Percentiles rank a stretch among this genome's conserved stretches.
Conservation (phyloP, 2,888 invertebrate species). For the Brachypterus glaber region DNA sequence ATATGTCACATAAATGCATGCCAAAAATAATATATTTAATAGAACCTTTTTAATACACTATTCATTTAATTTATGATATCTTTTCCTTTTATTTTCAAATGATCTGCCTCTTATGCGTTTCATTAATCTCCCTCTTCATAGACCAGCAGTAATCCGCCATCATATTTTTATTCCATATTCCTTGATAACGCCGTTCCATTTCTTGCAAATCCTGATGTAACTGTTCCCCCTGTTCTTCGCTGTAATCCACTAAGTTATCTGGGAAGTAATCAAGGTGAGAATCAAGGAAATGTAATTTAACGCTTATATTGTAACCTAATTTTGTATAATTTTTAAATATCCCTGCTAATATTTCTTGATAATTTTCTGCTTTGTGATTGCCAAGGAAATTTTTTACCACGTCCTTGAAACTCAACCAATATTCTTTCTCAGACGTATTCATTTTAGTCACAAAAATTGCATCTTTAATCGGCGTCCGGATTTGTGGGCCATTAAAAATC, state of each 20-base stretch:
- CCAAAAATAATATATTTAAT: too few species aligned
- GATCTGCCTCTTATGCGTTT: too few species aligned
- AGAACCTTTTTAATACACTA: too few species aligned
- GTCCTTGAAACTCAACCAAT: background rate
- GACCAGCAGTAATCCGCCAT: constrained; percentile 32
- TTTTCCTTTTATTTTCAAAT: too few species aligned
- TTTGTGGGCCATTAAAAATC: constrained; percentile 3
- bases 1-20: too few species aligned
- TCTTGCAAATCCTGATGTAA: constrained; percentile 33
- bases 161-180: constrained; percentile 27
- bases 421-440: background rate
- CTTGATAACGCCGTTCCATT: constrained; percentile 31
- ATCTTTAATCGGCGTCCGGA: constrained; percentile 1
- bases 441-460: too few species aligned
- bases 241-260: constrained; percentile 31
- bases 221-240: constrained; percentile 33
- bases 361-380: constrained; percentile 13
- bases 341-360: constrained; percentile 17
- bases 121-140: constrained; percentile 13
- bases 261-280: constrained; percentile 33
- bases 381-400: constrained; percentile 8
- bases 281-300: constrained; percentile 33
- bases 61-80: too few species aligned
- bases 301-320: constrained; percentile 29
- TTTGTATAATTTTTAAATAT: too few species aligned